phyloP scores from a whole-genome alignment of 1,140 invertebrate species.

The Drosophila melanogaster region DNA sequence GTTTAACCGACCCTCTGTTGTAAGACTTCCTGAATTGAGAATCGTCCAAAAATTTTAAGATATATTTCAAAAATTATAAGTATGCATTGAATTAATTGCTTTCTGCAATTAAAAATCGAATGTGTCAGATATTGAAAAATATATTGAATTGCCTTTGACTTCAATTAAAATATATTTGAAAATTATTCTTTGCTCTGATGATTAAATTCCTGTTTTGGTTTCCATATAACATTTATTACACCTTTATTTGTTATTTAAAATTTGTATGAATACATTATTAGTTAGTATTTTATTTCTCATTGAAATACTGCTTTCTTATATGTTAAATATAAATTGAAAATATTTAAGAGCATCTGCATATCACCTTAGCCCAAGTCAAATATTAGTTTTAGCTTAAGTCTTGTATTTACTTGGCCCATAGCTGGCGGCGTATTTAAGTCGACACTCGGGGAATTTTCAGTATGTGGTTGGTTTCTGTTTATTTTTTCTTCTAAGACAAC shows the following conservation, averaged over 20 bases:
- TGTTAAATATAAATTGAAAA: no score
- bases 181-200: neutral
- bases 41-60: neutral
- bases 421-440: conserved; percentile 67
- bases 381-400: conserved; percentile 44
- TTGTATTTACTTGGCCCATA: conserved; percentile 75
- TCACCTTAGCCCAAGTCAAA: conserved; percentile 4
- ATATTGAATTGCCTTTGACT: neutral
- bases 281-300: no score
- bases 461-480: conserved; percentile 34
- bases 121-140: neutral
- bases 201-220: neutral
- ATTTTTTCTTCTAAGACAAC: conserved; percentile 53
- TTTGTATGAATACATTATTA: no score
- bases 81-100: neutral
- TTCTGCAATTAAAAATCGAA: neutral
- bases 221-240: neutral
- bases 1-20: no score
- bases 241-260: neutral
- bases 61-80: neutral
- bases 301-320: no score
- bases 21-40: neutral
- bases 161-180: conserved; percentile 1
- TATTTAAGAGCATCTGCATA: conserved; percentile 17
- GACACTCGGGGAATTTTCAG: conserved; percentile 61